Evolutionary conservation across 2,888 invertebrate genomes (phyloP).

Genomic region (Trachelus iudaicus): DNA sequence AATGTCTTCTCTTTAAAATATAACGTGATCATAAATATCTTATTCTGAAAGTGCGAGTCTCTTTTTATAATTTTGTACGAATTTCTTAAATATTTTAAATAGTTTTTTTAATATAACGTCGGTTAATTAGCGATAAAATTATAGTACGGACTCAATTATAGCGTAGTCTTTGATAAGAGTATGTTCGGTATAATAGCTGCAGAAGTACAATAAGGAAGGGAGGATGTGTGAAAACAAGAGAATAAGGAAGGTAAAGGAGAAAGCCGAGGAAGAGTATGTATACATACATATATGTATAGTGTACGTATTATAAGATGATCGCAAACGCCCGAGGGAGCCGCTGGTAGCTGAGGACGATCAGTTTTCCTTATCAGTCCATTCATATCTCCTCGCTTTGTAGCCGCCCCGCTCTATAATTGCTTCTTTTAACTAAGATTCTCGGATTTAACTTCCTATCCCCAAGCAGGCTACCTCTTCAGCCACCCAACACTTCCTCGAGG

Average conservation of each 20-base stretch:
- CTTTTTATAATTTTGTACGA: neutral
- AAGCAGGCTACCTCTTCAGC: neutral
- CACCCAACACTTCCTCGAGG: slow-evolving; percentile 10
- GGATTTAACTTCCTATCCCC: slow-evolving; percentile 49
- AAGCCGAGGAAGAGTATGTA: neutral
- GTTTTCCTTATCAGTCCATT: slow-evolving; percentile 54
- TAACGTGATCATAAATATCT: too few relatives aligned
- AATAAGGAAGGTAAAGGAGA: neutral
- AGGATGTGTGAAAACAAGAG: neutral
- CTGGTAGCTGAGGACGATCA: slow-evolving; percentile 37
- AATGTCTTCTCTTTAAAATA: too few relatives aligned
- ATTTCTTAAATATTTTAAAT: neutral
- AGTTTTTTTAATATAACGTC: neutral
- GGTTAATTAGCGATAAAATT: neutral
- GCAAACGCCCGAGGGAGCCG: slow-evolving; percentile 16
- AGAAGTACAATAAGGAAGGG: neutral
- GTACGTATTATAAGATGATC: neutral
- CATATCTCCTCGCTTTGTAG: slow-evolving; percentile 46
- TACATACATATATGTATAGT: neutral
- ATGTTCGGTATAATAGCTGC: neutral
- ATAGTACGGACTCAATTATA: neutral
- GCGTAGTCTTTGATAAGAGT: neutral
- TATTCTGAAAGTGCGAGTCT: too few relatives aligned
- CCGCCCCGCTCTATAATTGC: slow-evolving; percentile 54
- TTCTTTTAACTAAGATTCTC: slow-evolving; percentile 62